A percentile compares a stretch with the other conserved stretches of the same genome.
Conservation (phyloP, 2,113 vertebrate genomes). For the Hydrolagus affinis region DNA sequence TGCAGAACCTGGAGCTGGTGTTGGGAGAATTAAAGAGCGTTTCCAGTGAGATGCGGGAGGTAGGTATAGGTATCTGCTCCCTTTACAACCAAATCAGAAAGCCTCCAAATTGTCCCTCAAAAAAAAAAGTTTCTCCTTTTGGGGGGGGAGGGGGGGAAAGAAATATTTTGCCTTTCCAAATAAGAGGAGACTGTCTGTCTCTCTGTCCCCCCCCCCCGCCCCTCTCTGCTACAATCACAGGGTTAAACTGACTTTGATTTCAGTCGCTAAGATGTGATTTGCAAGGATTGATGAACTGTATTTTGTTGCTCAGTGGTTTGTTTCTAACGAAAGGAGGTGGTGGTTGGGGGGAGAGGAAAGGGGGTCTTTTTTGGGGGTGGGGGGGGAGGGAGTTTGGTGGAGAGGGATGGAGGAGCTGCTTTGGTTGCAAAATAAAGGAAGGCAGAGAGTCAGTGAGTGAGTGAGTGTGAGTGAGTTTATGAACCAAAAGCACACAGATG, state of each 20-base stretch:
- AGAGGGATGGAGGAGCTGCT: background rate
- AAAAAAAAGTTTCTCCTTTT: background rate
- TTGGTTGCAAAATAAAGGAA: background rate
- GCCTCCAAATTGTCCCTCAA: background rate
- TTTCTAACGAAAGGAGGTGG: background rate
- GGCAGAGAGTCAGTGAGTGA: background rate
- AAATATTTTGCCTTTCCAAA: too few relatives aligned
- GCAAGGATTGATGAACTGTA: too few relatives aligned
- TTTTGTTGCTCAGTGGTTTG: too few relatives aligned
- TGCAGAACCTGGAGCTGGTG: constrained; percentile 60
- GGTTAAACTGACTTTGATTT: too few relatives aligned
- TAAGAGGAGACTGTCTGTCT: too few relatives aligned
- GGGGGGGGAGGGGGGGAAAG: too few relatives aligned
- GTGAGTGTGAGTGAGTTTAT: background rate
- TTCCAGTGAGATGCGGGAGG: constrained; percentile 68
- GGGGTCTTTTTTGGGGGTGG: background rate
- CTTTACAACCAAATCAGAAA: background rate
- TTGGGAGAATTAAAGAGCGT: constrained; percentile 57
- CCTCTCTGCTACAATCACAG: too few relatives aligned
- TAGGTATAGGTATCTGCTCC: constrained; percentile 38
- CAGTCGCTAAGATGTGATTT: too few relatives aligned
- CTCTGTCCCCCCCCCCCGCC: too few relatives aligned
- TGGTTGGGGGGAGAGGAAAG: background rate
- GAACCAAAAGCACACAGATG: too few relatives aligned
- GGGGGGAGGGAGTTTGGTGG: background rate